Evolutionary conservation across 1,140 invertebrate species (phyloP).

Genomic region (Drosophila oshimai): DNA sequence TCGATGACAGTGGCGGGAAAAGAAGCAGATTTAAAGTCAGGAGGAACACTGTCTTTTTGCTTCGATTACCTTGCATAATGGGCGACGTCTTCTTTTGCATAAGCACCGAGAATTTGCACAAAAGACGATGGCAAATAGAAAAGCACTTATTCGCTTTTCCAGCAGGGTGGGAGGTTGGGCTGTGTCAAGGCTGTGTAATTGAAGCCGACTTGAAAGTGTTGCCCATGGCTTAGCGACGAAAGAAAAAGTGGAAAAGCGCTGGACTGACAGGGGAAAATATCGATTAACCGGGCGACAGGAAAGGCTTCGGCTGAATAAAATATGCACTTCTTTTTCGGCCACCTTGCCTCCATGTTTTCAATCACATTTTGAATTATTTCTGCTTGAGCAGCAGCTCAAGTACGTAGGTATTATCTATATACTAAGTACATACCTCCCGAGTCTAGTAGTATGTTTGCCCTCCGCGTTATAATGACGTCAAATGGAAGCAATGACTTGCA

Average conservation of each 20-base stretch:
- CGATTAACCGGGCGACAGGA: slow-evolving; percentile 29
- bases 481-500: slow-evolving; percentile 52
- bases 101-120: slow-evolving; percentile 56
- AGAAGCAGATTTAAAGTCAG: slow-evolving; percentile 32
- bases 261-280: slow-evolving; percentile 18
- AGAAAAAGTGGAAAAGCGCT: slow-evolving; percentile 9
- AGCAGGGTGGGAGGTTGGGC: not conserved
- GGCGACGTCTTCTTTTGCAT: slow-evolving; percentile 60
- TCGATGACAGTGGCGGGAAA: slow-evolving; percentile 29
- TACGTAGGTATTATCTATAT: slow-evolving; percentile 11
- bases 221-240: slow-evolving; percentile 4
- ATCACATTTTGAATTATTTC: slow-evolving; percentile 28
- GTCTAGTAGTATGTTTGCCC: slow-evolving; percentile 1
- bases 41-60: slow-evolving; percentile 44
- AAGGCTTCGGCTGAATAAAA: slow-evolving; percentile 14
- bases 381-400: slow-evolving; percentile 17
- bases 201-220: slow-evolving; percentile 66
- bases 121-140: slow-evolving; percentile 64
- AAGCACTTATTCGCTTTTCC: slow-evolving; percentile 53
- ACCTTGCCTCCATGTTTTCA: slow-evolving; percentile 9
- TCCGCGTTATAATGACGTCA: slow-evolving; percentile 61
- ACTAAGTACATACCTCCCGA: not conserved
- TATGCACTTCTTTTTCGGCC: slow-evolving; percentile 29
- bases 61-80: slow-evolving; percentile 74
- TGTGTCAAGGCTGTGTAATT: slow-evolving; percentile 56